Evolutionary conservation across 1,140 invertebrate genomes (phyloP), one percentile per base, ranked within the genome.

Genomic region (Cherax destructor): DNA sequence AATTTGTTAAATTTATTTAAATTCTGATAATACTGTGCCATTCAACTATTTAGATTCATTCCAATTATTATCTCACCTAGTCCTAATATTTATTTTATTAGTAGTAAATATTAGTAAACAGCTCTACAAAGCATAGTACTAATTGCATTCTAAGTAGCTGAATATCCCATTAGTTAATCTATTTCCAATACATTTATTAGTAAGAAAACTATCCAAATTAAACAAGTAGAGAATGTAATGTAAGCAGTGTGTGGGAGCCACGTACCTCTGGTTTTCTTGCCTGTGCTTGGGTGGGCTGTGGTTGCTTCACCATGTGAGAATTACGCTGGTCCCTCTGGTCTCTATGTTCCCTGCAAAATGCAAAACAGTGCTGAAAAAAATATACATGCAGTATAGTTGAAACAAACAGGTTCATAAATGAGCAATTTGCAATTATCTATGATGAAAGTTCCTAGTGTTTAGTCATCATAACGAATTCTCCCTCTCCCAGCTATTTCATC

Each of bases 231-330:
- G 59, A 52, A 18, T 10, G 61, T 47, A 16, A 65, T 65, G 30
- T 41, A 30, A 72, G 16, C 4, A 50, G 49, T 16, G 21, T 69
- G 92, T 88, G 95, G 96, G 4, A 52, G 21, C 78, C 10, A 72
- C 88, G 95, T 96, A 97, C 97, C 97, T 97, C 97, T 94, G 97
- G 97, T 96, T 96, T 97, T 95, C 97, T 96, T 94, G 97, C 96
- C 94, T 97, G 96, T 95, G 78, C 74, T 59, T 91, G 92, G 18
- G 91, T 59, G 11, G 97, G 80, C 78, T 92, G 97, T 94, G 97
- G 89, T 50, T 81, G 92, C 59, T 92, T 98, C 94, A 97, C 97
- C 93, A 97, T 96, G 94, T 97, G 96, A 30, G 96, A 97, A 94
- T 96, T 97, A 72, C 97, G 96, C 94, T 97, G 92, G 59, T 93